A percentile compares a stretch with the other conserved stretches of the same genome.
phyloP scores from a whole-genome alignment of 1,140 invertebrate genomes.

The Hestina assimilis region DNA sequence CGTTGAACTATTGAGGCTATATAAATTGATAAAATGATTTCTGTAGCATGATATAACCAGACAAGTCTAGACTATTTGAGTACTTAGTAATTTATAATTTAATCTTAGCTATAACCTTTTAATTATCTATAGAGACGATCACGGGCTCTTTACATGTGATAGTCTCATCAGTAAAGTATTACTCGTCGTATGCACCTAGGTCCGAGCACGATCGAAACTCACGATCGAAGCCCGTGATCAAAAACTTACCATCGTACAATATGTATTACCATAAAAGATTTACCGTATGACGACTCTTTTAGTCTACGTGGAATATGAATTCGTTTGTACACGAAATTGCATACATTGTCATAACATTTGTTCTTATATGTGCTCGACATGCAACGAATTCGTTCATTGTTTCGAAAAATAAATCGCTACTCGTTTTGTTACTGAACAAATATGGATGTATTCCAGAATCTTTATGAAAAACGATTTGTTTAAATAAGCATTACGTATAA shows the following conservation, averaged over 20 bases:
- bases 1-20: too few species aligned
- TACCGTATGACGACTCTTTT: constrained; percentile 72
- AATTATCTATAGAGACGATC: neutral
- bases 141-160: neutral
- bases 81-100: too few species aligned
- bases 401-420: constrained; percentile 33
- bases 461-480: neutral
- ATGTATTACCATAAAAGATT: constrained; percentile 71
- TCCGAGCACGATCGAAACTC: constrained; percentile 56
- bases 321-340: constrained; percentile 64
- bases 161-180: neutral
- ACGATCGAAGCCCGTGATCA: constrained; percentile 63
- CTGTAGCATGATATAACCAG: too few species aligned
- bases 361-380: constrained; percentile 38
- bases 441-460: constrained; percentile 10
- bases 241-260: constrained; percentile 56
- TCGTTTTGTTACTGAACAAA: constrained; percentile 14
- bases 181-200: constrained; percentile 1
- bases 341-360: constrained; percentile 66
- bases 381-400: constrained; percentile 38
- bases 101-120: too few species aligned
- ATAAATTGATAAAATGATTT: too few species aligned
- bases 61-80: too few species aligned
- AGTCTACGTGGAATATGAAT: constrained; percentile 67
- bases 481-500: too few species aligned